Base-by-base conservation (phyloP, 1,140 invertebrate species). In the Drosophila ercepeae region DNA sequence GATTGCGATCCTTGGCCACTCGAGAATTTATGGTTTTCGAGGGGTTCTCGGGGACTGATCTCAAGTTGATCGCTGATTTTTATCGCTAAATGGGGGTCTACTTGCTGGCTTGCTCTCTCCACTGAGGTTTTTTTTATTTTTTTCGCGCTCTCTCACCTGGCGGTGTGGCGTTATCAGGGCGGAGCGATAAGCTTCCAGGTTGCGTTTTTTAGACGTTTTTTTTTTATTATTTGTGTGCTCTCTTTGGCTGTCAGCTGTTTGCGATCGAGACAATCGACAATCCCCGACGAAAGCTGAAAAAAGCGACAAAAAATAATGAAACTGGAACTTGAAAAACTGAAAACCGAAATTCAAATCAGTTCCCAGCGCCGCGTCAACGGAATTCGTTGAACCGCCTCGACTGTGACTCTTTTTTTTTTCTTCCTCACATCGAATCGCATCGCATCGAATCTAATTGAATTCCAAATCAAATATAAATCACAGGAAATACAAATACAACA, bases 291-390 rank as follows among this genome's bases (percentile, higher is more conserved):
- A 39, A 39, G 36, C 36, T 32, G 29, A 32, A 32, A 11, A 9
- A 32, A 11, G 11, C 29, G 9, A 32, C 9, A 32, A 32, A 32
- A 32, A 32, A 32, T 9, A 21, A 21, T 21, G 21, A 21, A 21
- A 21, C 21, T 21, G 36, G 11, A 39, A 16, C 36, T 39, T 13
- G 14, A 39, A 39, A 39, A 39, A 39, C n/a, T 39, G 36, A 11
- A 57, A 50, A 75, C 6, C 39, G 39, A 42, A 81, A 82, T 82
- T 82, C 59, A 77, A 82, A 82, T 82, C 78, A 82, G 78, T 82
- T 82, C 44, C 72, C 77, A 68, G 69, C 73, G 73, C 57, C 46
- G 75, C 49, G 61, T 54, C 50, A 63, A 63, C 63, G 63, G 16
- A 53, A 67, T 67, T 53, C 64, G 60, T 67, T 67, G 63, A 67